Percentiles rank a stretch among this genome's conserved stretches.
These are phyloP conservation scores for Cuniculus paca DNA, from an alignment of 2,797 vertebrate species.

Conservation along the genomic window DNA sequence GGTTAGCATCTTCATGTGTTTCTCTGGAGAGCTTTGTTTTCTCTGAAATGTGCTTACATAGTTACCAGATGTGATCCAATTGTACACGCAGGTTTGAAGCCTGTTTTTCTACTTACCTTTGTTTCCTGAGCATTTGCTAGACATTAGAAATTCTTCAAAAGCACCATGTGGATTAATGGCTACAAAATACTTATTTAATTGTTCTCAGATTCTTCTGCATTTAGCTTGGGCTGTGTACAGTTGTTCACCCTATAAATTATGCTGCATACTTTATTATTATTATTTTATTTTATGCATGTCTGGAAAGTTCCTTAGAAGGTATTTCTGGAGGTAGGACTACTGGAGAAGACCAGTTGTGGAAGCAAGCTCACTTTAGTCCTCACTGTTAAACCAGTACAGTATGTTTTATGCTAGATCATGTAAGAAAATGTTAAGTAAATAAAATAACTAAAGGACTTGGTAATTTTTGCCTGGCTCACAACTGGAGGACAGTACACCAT, in stretches of 20 bases:
- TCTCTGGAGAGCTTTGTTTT: slow-evolving; percentile 28
- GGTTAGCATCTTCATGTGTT: not conserved
- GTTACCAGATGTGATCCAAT: not conserved
- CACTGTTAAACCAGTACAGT: not conserved
- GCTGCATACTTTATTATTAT: not conserved
- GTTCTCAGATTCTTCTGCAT: not conserved
- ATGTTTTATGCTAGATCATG: slow-evolving; percentile 3
- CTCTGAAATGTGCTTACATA: not conserved
- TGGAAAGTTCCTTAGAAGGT: slow-evolving; percentile 21
- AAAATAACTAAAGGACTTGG: not conserved
- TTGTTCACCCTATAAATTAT: slow-evolving; percentile 43
- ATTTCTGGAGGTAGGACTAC: slow-evolving; percentile 17
- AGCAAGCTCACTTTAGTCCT: not conserved
- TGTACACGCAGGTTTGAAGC: slow-evolving; percentile 5
- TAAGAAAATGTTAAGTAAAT: not conserved
- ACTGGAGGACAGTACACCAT: not conserved
- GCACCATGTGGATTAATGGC: not conserved
- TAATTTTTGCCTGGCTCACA: not conserved
- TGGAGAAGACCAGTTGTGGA: slow-evolving; percentile 21
- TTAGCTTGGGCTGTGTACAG: not conserved
- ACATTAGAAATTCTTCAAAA: slow-evolving; percentile 50
- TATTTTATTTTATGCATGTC: not conserved
- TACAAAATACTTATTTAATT: not conserved
- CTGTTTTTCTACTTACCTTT: slow-evolving; percentile 28
- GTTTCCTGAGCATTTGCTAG: slow-evolving; percentile 4